Conservation (phyloP, 1,140 invertebrate genomes). For the Idris sp. region DNA sequence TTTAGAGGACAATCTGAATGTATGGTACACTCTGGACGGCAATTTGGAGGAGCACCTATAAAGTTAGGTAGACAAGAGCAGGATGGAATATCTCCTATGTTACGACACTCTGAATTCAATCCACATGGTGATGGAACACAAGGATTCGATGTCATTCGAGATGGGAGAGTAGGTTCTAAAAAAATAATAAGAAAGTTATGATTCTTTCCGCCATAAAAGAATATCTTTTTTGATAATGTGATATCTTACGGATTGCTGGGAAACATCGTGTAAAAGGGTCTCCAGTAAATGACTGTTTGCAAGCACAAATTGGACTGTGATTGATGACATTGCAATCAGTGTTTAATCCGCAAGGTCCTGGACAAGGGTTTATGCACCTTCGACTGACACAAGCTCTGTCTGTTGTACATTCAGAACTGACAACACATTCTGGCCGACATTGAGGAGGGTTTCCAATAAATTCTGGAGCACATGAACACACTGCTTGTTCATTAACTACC, state of each 20-base stretch:
- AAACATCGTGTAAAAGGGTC: conserved; percentile 80
- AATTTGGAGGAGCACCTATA: conserved; percentile 84
- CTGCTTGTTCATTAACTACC: conserved; percentile 78
- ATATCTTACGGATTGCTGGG: conserved; percentile 65
- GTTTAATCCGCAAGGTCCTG: conserved; percentile 78
- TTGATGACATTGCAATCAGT: conserved; percentile 73
- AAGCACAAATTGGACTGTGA: conserved; percentile 76
- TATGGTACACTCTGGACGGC: conserved; percentile 85
- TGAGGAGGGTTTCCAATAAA: conserved; percentile 77
- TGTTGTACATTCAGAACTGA: conserved; percentile 85
- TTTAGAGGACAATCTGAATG: conserved; percentile 82
- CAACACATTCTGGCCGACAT: conserved; percentile 85
- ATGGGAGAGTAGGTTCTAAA: conserved; percentile 7
- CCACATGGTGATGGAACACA: conserved; percentile 79
- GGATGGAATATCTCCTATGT: conserved; percentile 67
- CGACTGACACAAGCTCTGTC: conserved; percentile 85
- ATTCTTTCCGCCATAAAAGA: not conserved
- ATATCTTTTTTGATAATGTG: not conserved
- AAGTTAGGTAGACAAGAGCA: conserved; percentile 84
- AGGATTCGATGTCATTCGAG: conserved; percentile 51
- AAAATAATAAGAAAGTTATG: conserved; percentile 1
- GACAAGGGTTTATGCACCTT: conserved; percentile 85
- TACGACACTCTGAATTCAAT: conserved; percentile 76
- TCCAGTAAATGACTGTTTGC: conserved; percentile 76
- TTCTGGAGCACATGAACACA: conserved; percentile 77